Conservation (phyloP, 2,797 vertebrate genomes). For the Chiloscyllium punctatum region DNA sequence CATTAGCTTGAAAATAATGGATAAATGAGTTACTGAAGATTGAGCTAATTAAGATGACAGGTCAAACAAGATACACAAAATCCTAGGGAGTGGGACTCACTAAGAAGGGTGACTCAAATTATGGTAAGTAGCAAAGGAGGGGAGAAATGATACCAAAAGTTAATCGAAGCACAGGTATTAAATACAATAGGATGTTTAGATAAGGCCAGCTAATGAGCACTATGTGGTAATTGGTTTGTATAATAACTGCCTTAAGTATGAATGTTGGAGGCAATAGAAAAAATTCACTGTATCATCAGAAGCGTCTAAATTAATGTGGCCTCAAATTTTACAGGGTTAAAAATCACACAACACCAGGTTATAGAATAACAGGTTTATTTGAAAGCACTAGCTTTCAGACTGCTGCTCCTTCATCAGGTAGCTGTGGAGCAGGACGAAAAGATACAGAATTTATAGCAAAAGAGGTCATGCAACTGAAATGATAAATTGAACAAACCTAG, state of each 20-base stretch:
- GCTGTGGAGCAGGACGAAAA: no score
- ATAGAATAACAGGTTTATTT: no score
- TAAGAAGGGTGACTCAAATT: background rate
- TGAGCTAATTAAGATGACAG: background rate
- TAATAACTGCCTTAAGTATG: background rate
- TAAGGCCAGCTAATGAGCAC: background rate
- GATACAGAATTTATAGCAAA: no score
- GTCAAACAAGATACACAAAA: background rate
- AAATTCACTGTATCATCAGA: background rate
- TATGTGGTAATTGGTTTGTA: background rate
- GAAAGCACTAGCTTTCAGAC: no score
- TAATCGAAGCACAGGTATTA: background rate
- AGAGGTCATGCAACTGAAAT: no score
- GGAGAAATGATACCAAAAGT: background rate
- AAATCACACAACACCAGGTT: no score
- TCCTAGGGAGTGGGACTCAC: background rate
- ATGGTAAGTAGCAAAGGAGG: background rate
- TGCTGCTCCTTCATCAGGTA: no score
- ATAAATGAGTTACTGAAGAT: background rate
- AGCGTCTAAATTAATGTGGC: background rate
- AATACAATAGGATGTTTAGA: background rate
- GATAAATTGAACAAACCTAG: no score
- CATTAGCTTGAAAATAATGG: background rate
- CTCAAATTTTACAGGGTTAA: background rate
- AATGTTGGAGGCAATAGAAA: background rate